Base-by-base conservation (phyloP, 2,888 invertebrate species). In the Phortica magna region DNA sequence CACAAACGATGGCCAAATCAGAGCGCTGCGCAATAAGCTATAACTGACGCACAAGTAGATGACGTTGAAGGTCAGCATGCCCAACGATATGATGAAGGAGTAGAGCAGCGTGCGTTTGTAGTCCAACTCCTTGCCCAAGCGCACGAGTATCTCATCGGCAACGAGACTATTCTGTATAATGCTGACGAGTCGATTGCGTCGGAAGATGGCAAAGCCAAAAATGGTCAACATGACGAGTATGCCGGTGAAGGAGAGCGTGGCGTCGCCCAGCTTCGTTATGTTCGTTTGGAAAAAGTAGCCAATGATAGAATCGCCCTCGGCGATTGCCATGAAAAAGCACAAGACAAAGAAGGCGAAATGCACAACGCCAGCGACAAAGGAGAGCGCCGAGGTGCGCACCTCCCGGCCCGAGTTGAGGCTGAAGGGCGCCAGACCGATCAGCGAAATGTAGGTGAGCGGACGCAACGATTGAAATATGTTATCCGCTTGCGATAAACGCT, bases 221-320 rank as follows among this genome's bases (percentile, higher is more conserved):
- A 91, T 91, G 1, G 90, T 89, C n/a, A 88, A 77, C 87, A 91
- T 90, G 39, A 91, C 90, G 57, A 89, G 85, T 48, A 91, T 88
- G 10, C 91, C 91, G 5, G 89, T 90, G 12, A 90, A 48, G 5
- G 90, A 82, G 3, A 92, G 83, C 0, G 91, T 88, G 17, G 84
- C 83, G 77, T 91, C 91, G 71, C 91, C 90, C 78, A 91, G 48
- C 6, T 90, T 87, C 2, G 92, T 91, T 1, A 91, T 90, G 68
- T 90, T 90, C 2, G 91, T 91, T 76, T 91, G 90, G 71, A 91
- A 92, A 78, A 91, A 91, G 77, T 91, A 92, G 22, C 91, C 90
- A 64, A 91, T 91, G 39, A 91, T 91, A 65, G 91, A 91, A 67
- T 91, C 91, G 0, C 89, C 85, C 76, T 90, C 90, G 22, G 70